Percentiles rank a stretch among this genome's conserved stretches.
Evolutionary conservation across 2,113 vertebrate genomes (phyloP).

Genomic region (Scomber japonicus): DNA sequence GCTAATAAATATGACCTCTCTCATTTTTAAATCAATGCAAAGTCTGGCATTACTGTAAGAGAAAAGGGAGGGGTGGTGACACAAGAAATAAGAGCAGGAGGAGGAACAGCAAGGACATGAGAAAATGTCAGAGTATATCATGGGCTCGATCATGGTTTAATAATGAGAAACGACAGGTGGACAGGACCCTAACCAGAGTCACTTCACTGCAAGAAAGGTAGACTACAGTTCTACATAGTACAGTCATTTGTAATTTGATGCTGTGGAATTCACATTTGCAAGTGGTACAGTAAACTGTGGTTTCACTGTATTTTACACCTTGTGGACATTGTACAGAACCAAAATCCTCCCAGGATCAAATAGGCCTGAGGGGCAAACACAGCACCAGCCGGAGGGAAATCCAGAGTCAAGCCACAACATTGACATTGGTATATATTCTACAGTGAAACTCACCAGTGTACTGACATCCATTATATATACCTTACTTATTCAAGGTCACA

Average conservation of each 20-base stretch:
- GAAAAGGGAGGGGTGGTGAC: background rate
- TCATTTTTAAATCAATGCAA: background rate
- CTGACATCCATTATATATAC: slow-evolving; percentile 29
- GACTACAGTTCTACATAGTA: background rate
- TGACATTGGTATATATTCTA: background rate
- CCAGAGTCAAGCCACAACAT: slow-evolving; percentile 3
- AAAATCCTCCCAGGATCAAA: background rate
- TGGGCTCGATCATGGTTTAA: too few species aligned
- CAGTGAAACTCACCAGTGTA: background rate
- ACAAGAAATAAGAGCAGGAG: too few species aligned
- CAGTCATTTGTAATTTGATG: background rate
- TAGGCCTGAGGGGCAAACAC: slow-evolving; percentile 5
- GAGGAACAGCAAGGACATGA: too few species aligned
- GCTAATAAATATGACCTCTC: too few species aligned
- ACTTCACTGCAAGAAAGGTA: too few species aligned
- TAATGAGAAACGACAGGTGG: too few species aligned
- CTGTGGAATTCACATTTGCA: background rate
- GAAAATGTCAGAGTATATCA: too few species aligned
- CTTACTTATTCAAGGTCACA: slow-evolving; percentile 8
- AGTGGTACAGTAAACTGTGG: background rate
- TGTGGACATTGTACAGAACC: background rate
- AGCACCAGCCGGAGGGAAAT: background rate
- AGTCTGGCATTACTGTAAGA: background rate
- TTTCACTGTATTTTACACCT: background rate
- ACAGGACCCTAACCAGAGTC: too few species aligned